Evolutionary conservation across 2,888 invertebrate genomes (phyloP).

Genomic region (Nipponacmea schrenckii): DNA sequence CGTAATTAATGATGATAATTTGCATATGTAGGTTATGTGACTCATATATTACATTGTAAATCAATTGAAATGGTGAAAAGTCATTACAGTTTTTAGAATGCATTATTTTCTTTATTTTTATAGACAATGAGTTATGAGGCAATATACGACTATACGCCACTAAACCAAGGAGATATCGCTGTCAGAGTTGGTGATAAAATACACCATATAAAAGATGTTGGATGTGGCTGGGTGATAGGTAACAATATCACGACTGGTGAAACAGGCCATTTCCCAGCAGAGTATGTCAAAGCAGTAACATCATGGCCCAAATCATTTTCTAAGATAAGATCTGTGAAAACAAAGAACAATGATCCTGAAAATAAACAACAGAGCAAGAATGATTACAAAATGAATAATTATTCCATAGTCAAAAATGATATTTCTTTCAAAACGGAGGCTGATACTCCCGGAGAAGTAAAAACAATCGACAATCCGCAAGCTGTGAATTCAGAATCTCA

Average conservation of each 20-base stretch:
- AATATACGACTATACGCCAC: not conserved
- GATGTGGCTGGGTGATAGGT: constrained; percentile 11
- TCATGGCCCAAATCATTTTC: not conserved
- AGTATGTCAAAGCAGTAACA: not conserved
- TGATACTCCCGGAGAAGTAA: not conserved
- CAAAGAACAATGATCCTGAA: not conserved
- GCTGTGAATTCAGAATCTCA: not conserved
- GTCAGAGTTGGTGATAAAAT: constrained; percentile 8
- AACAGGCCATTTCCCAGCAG: constrained; percentile 14
- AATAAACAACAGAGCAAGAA: not conserved
- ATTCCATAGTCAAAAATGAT: not conserved
- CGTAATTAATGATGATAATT: too few relatives aligned
- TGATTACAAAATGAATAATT: not conserved
- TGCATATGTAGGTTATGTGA: too few relatives aligned
- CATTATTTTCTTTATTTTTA: too few relatives aligned
- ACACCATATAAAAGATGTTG: constrained; percentile 6
- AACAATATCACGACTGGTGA: constrained; percentile 9
- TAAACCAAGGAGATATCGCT: constrained; percentile 7
- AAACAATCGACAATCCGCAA: not conserved
- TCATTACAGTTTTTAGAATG: too few relatives aligned
- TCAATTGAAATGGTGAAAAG: too few relatives aligned
- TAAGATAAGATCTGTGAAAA: not conserved
- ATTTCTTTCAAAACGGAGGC: not conserved
- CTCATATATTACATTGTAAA: too few relatives aligned
- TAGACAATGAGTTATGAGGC: not conserved